Conservation (phyloP, 2,113 vertebrate genomes). For the Rousettus leschenaultii region DNA sequence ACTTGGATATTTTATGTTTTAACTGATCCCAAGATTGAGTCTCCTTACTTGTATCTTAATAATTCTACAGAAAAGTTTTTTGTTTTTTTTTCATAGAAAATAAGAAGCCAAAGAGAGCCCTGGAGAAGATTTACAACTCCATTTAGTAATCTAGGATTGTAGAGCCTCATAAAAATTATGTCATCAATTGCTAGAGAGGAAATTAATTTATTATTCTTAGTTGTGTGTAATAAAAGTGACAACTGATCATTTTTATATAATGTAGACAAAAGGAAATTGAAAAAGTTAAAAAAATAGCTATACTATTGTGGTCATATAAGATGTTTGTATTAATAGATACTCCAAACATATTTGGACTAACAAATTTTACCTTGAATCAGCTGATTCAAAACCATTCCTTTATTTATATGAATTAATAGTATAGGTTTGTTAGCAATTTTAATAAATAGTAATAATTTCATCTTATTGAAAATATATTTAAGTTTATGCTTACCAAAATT, state of each 20-base stretch:
- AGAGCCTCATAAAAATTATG: background rate
- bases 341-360: background rate
- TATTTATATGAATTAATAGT: background rate
- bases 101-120: background rate
- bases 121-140: background rate
- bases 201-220: conserved; percentile 6
- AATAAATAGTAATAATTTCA: background rate
- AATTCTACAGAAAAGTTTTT: background rate
- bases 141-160: background rate
- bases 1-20: background rate
- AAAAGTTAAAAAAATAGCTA: background rate
- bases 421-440: background rate
- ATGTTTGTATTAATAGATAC: background rate
- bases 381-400: background rate
- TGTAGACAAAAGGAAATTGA: background rate
- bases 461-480: conserved; percentile 10
- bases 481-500: background rate
- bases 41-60: background rate
- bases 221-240: background rate
- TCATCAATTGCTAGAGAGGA: background rate
- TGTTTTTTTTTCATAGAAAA: conserved; percentile 10
- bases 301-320: background rate
- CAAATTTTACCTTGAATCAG: conserved; percentile 8
- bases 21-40: background rate
- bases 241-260: background rate